Percentiles rank a stretch among this genome's conserved stretches.
These are phyloP conservation scores for Papilio gigon DNA, from an alignment of 2,888 invertebrate species.

Conservation along the genomic window DNA sequence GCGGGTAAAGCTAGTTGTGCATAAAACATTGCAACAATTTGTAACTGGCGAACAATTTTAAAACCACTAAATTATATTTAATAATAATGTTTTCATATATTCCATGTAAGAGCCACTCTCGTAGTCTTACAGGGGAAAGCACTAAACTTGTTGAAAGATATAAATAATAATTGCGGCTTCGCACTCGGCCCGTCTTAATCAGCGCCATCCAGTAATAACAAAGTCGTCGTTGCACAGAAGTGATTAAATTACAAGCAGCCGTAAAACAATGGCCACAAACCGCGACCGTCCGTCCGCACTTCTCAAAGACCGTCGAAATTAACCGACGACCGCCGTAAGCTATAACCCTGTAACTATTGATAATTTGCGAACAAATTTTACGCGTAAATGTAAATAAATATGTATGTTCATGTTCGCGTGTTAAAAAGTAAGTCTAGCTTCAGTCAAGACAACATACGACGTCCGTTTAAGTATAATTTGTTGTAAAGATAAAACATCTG, in stretches of 20 bases:
- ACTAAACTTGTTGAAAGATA: slow-evolving; percentile 28
- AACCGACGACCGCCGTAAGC: slow-evolving; percentile 34
- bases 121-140: slow-evolving; percentile 27
- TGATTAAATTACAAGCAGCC: slow-evolving; percentile 60
- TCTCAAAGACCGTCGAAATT: slow-evolving; percentile 49
- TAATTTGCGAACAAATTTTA: slow-evolving; percentile 5
- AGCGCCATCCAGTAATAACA: slow-evolving; percentile 53
- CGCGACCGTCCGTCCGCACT: slow-evolving; percentile 50
- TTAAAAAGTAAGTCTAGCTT: slow-evolving; percentile 23
- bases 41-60: slow-evolving; percentile 1
- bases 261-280: slow-evolving; percentile 61
- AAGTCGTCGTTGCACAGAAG: slow-evolving; percentile 56
- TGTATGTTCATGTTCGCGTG: neutral
- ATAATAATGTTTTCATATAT: slow-evolving; percentile 1
- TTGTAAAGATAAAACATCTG: too few relatives aligned
- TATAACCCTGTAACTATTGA: slow-evolving; percentile 30
- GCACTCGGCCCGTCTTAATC: slow-evolving; percentile 47
- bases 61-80: slow-evolving; percentile 16
- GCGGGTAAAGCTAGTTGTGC: too few relatives aligned
- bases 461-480: too few relatives aligned
- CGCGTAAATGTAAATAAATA: slow-evolving; percentile 17
- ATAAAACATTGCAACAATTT: neutral
- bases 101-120: slow-evolving; percentile 1
- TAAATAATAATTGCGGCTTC: slow-evolving; percentile 41
- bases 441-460: too few relatives aligned